Base-by-base conservation (phyloP, 1,140 invertebrate genomes). In the Colletes latitarsis region DNA sequence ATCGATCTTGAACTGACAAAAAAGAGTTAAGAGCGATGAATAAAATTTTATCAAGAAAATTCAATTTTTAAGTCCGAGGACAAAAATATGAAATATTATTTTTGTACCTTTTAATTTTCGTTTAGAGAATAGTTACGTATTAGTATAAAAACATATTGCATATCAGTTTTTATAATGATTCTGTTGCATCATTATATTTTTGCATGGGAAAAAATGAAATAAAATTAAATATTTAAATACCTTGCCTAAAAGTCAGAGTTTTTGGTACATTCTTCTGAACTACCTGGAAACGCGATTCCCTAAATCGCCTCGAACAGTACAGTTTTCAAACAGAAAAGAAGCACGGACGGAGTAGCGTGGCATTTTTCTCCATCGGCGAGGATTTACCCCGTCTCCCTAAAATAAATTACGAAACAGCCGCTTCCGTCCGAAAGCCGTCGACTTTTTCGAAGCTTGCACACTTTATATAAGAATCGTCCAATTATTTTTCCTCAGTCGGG, bases 321-420 rank as follows among this genome's bases (percentile, higher is more conserved):
- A 21, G 19, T 58, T 58, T n/a, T 8, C 57, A 21, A n/a, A 19
- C 17, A 4, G 57, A 8, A n/a, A 21, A 21, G 8, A 19, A 21
- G 21, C 53, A 4, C 17, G 17, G 4, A 39, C 60, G 60, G 39
- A 39, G 60, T 21, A 62, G 9, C 19, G 60, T 62, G 39, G 9
- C 41, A 49, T 41, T 49, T 46, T 6, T 30, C n/a, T 19, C 43
- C 10, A 66, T 66, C 64, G 64, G 17, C 64, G n/a, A 46, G 39
- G n/a, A 46, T 43, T 66, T 62, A 41, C 17, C 5, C n/a, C 15
- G n/a, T 3, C 63, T n/a, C 17, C 15, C 17, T 10, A 14, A 67
- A 67, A 67, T 67, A 67, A 49, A 67, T 67, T 67, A 67, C n/a
- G 43, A 21, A 49, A 49, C 43, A 52, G n/a, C 64, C 17, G 64